A percentile compares a stretch with the other conserved stretches of the same genome.
phyloP scores from a whole-genome alignment of 2,888 invertebrate species.

The Ennomos fuscantarius region DNA sequence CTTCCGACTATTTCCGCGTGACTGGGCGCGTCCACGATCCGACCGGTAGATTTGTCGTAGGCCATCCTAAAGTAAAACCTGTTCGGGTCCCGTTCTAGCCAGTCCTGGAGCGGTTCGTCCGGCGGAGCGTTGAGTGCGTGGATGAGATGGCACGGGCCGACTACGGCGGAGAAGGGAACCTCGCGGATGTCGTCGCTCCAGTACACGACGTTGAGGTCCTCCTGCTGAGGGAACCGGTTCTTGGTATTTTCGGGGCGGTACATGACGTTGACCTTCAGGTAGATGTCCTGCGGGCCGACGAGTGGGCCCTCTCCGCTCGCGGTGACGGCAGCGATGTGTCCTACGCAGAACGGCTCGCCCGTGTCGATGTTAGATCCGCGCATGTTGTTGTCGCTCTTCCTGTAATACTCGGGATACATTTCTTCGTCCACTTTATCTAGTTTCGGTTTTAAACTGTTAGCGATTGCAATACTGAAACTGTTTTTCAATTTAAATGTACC shows the following conservation, averaged over 20 bases:
- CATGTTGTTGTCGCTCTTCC: slow-evolving; percentile 88
- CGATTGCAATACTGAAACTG: slow-evolving; percentile 43
- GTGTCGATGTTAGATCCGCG: slow-evolving; percentile 90
- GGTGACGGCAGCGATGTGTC: slow-evolving; percentile 87
- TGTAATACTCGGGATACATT: slow-evolving; percentile 92
- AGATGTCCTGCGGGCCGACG: slow-evolving; percentile 85
- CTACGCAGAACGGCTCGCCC: slow-evolving; percentile 91
- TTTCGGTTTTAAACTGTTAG: slow-evolving; percentile 56
- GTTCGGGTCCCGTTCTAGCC: slow-evolving; percentile 87
- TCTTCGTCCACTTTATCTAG: slow-evolving; percentile 87
- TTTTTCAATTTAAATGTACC: slow-evolving; percentile 86
- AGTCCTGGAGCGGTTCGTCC: slow-evolving; percentile 80
- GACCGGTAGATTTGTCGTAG: slow-evolving; percentile 84
- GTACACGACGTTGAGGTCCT: slow-evolving; percentile 90
- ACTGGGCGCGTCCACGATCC: slow-evolving; percentile 86
- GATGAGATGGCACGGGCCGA: slow-evolving; percentile 88
- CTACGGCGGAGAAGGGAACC: slow-evolving; percentile 85
- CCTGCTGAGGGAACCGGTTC: slow-evolving; percentile 84
- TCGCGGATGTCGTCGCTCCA: slow-evolving; percentile 90
- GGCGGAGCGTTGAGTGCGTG: slow-evolving; percentile 87
- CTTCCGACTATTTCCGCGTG: slow-evolving; percentile 85
- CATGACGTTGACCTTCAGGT: slow-evolving; percentile 88
- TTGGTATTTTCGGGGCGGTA: slow-evolving; percentile 91
- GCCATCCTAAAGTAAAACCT: slow-evolving; percentile 91
- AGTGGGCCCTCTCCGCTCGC: slow-evolving; percentile 80